phyloP scores from a whole-genome alignment of 1,140 invertebrate species.

The Dendrolimus punctatus region DNA sequence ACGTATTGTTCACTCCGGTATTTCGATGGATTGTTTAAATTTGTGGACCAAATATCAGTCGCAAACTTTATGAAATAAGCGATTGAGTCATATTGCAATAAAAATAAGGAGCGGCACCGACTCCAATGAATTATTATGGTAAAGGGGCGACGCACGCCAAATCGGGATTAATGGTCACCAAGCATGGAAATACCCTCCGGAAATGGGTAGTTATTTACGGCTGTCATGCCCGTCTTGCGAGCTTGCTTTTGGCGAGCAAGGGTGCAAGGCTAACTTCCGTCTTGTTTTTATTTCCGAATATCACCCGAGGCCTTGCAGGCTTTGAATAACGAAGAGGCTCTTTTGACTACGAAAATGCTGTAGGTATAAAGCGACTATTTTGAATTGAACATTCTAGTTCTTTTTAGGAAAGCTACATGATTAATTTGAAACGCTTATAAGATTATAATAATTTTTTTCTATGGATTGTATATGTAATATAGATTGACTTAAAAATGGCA shows the following conservation, averaged over 20 bases:
- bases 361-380: no score
- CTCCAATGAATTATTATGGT: conserved; percentile 16
- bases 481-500: no score
- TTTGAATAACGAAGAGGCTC: neutral
- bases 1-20: no score
- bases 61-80: conserved; percentile 1
- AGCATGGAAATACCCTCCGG: conserved; percentile 23
- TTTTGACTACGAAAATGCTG: neutral
- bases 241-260: neutral
- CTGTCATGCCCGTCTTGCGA: conserved; percentile 10
- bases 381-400: no score
- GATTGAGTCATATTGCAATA: conserved; percentile 16
- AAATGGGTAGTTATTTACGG: conserved; percentile 21
- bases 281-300: conserved; percentile 8
- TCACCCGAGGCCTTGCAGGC: neutral
- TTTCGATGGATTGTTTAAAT: no score
- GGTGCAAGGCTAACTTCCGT: conserved; percentile 11
- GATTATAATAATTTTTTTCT: no score
- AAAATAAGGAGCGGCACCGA: conserved; percentile 17
- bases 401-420: no score
- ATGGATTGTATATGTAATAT: no score
- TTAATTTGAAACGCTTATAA: no score
- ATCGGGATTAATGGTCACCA: conserved; percentile 24
- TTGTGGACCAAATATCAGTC: no score
- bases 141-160: conserved; percentile 16